These are phyloP conservation scores for Cotesia chilonis DNA, from an alignment of 1,140 invertebrate species.

Conservation along the genomic window DNA sequence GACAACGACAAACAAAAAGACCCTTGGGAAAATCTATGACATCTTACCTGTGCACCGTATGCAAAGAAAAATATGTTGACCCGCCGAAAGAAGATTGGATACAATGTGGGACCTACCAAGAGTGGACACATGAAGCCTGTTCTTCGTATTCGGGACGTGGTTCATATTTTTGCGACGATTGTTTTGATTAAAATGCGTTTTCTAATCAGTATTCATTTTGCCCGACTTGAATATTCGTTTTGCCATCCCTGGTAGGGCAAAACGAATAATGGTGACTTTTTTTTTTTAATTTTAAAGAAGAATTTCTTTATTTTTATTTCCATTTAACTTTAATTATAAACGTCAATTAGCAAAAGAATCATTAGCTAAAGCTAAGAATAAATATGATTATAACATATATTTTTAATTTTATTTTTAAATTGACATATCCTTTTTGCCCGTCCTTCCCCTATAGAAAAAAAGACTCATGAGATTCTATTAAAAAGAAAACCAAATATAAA, in stretches of 20 bases:
- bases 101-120: not conserved
- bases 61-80: conserved; percentile 2
- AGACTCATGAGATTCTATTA: conserved; percentile 42
- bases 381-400: too few species aligned
- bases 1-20: too few species aligned
- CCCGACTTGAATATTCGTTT: not conserved
- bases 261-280: too few species aligned
- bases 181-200: not conserved
- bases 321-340: too few species aligned
- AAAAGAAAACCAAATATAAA: conserved; percentile 36
- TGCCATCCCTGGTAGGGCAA: not conserved
- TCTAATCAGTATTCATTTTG: not conserved
- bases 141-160: not conserved
- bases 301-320: too few species aligned
- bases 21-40: not conserved
- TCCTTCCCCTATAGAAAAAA: conserved; percentile 25
- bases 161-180: conserved; percentile 1
- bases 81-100: not conserved
- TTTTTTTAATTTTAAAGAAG: too few species aligned
- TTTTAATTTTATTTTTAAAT: too few species aligned
- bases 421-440: too few species aligned
- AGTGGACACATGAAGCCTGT: conserved; percentile 5
- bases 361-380: too few species aligned
- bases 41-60: not conserved
- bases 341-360: too few species aligned